These are phyloP conservation scores for Trididemnum miniatum DNA, from an alignment of 23 tunicate species.

Conservation along the genomic window DNA sequence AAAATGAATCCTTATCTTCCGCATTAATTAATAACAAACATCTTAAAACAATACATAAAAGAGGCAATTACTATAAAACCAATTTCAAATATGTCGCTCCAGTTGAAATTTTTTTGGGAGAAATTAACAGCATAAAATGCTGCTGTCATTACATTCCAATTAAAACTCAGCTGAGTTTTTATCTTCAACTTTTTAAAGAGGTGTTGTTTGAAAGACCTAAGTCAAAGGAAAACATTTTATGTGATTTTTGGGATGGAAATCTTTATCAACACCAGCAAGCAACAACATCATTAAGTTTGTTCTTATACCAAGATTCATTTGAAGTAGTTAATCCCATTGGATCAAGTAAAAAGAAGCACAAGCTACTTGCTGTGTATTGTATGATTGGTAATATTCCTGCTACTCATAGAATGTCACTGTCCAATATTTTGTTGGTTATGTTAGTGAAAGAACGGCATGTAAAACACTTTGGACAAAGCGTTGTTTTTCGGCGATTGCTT, in stretches of 20 bases:
- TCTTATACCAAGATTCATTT: conserved; percentile 46
- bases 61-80: background rate
- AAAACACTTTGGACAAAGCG: background rate
- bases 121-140: background rate
- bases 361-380: conserved; percentile 40
- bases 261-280: background rate
- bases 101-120: background rate
- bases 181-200: background rate
- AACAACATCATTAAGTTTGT: background rate
- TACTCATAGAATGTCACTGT: conserved; percentile 13
- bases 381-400: conserved; percentile 30
- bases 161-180: background rate
- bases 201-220: background rate
- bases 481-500: conserved; percentile 30
- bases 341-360: conserved; percentile 26
- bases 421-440: conserved; percentile 25
- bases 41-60: background rate
- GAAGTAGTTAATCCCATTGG: conserved; percentile 42
- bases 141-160: background rate
- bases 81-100: background rate
- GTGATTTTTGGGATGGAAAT: background rate
- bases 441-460: conserved; percentile 27
- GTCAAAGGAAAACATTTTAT: background rate
- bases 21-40: background rate
- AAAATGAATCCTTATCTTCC: background rate